Percentiles rank a stretch among this genome's conserved stretches.
Evolutionary conservation across 2,113 vertebrate species (phyloP).

Genomic region (Hypocryptadius cinnamomeus): DNA sequence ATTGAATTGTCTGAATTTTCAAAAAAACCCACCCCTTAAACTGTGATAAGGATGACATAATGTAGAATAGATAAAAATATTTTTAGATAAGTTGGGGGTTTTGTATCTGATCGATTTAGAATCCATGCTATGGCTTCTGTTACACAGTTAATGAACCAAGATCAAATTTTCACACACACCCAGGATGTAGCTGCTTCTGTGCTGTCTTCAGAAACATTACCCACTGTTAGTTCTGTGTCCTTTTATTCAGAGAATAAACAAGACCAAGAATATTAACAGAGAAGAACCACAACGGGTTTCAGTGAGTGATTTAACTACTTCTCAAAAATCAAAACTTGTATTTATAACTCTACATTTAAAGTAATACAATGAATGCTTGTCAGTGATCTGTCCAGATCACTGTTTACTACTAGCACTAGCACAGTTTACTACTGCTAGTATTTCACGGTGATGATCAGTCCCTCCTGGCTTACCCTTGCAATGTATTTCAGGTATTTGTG

Average conservation of each 20-base stretch:
- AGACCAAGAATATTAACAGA: not conserved
- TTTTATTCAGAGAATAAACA: not conserved
- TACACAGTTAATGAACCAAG: not conserved
- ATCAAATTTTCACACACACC: not conserved
- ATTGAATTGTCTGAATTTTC: not conserved
- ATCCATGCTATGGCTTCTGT: not conserved
- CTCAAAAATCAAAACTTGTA: not conserved
- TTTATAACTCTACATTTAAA: not conserved
- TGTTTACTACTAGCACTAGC: too few species aligned
- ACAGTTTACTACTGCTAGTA: not conserved
- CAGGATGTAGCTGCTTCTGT: not conserved
- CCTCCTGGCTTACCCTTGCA: not conserved
- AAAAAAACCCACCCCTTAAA: not conserved
- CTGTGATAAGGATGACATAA: not conserved
- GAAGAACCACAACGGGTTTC: not conserved
- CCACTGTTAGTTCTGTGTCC: not conserved
- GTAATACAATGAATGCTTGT: not conserved
- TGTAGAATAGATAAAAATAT: not conserved
- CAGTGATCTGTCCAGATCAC: not conserved
- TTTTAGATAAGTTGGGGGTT: not conserved
- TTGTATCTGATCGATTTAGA: not conserved
- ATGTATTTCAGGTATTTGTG: not conserved
- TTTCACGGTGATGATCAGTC: not conserved
- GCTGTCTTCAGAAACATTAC: not conserved
- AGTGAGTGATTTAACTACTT: not conserved